Percentiles rank a stretch among this genome's conserved stretches.
Conservation (phyloP, 2,888 invertebrate genomes). For the Hermaeophaga mercurialis region DNA sequence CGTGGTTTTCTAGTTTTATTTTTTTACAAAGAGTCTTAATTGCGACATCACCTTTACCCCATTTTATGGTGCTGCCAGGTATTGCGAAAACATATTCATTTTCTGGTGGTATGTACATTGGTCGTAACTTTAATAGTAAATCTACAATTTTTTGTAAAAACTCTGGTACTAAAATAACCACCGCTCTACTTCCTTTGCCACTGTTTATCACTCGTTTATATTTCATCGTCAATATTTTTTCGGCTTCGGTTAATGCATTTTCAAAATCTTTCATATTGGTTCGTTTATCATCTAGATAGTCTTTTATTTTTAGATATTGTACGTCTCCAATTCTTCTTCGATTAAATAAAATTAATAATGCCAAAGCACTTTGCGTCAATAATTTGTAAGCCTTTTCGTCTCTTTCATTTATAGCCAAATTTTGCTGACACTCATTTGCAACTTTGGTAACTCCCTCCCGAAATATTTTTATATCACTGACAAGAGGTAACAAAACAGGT, state of each 20-base stretch:
- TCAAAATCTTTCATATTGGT: slow-evolving; percentile 31
- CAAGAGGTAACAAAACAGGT: no score
- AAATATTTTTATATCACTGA: no score
- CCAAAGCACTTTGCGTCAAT: slow-evolving; percentile 25
- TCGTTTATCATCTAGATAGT: slow-evolving; percentile 22
- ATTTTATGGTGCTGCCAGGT: slow-evolving; percentile 39
- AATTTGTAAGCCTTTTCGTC: slow-evolving; percentile 26
- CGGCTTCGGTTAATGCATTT: slow-evolving; percentile 29
- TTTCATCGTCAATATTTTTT: slow-evolving; percentile 33
- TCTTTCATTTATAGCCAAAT: slow-evolving; percentile 15
- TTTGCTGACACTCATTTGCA: slow-evolving; percentile 24
- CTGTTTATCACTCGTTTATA: slow-evolving; percentile 40
- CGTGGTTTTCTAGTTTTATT: slow-evolving; percentile 35
- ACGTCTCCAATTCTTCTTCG: slow-evolving; percentile 30
- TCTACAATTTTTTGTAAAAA: slow-evolving; percentile 37
- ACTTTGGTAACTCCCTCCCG: slow-evolving; percentile 33
- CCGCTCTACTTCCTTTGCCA: slow-evolving; percentile 41
- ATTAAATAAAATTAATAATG: slow-evolving; percentile 33
- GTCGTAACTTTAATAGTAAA: slow-evolving; percentile 36
- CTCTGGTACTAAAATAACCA: slow-evolving; percentile 43
- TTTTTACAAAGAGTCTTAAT: slow-evolving; percentile 37
- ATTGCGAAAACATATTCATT: slow-evolving; percentile 44
- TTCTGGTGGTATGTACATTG: slow-evolving; percentile 38
- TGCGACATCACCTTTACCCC: slow-evolving; percentile 43
- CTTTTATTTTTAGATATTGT: slow-evolving; percentile 32